phyloP scores from a whole-genome alignment of 2,113 vertebrate genomes.

The Prochilodus magdalenae region DNA sequence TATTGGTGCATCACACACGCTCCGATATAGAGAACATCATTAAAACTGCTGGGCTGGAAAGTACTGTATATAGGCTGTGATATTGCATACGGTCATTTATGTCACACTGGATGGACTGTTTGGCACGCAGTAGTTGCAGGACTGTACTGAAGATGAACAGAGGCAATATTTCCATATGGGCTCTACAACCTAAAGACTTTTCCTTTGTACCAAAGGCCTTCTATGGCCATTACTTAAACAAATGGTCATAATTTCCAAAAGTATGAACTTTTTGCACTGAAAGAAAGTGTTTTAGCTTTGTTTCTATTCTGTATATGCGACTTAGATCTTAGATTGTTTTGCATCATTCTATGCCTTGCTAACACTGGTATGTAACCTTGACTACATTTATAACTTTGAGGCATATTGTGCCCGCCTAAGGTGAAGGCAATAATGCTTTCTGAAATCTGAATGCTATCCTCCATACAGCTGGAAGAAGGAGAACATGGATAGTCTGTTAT shows the following conservation, averaged over 20 bases:
- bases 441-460: no score
- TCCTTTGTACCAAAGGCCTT: not conserved
- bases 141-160: slow-evolving; percentile 25
- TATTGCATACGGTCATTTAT: slow-evolving; percentile 45
- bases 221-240: not conserved
- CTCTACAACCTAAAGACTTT: slow-evolving; percentile 8
- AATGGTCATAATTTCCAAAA: not conserved
- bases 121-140: slow-evolving; percentile 23
- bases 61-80: slow-evolving; percentile 47
- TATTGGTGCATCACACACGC: slow-evolving; percentile 51
- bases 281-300: not conserved
- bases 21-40: slow-evolving; percentile 45
- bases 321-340: not conserved
- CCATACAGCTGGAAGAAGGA: no score
- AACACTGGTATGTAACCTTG: not conserved
- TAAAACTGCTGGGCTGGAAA: slow-evolving; percentile 63
- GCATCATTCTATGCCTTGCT: not conserved
- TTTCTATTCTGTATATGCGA: no score
- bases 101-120: slow-evolving; percentile 19
- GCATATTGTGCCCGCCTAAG: no score
- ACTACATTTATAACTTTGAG: not conserved
- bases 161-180: slow-evolving; percentile 7
- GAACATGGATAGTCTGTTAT: no score
- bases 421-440: no score
- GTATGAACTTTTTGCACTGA: not conserved